Conservation (phyloP, 2,888 invertebrate species). For the Creontiades dilutus region DNA sequence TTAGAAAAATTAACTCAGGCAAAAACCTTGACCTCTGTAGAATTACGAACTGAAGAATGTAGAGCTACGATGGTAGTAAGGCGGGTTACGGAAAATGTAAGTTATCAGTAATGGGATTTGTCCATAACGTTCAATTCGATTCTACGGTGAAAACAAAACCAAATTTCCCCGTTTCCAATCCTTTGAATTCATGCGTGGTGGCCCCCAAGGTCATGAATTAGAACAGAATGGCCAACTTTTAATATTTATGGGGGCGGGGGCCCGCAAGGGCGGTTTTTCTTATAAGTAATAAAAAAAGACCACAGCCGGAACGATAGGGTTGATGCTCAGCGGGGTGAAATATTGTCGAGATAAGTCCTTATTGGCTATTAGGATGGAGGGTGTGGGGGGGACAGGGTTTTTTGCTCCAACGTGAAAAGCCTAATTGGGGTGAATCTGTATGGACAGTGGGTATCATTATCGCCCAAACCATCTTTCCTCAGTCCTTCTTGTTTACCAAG, state of each 20-base stretch:
- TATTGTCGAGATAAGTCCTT: constrained; percentile 71
- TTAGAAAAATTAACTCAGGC: too few relatives aligned
- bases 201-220: constrained; percentile 43
- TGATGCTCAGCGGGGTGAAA: constrained; percentile 62
- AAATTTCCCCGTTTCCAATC: not conserved
- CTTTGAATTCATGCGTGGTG: not conserved
- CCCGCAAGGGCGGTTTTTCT: constrained; percentile 36
- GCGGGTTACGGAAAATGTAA: too few relatives aligned
- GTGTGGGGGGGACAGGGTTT: constrained; percentile 50
- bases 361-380: constrained; percentile 64
- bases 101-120: too few relatives aligned
- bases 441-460: constrained; percentile 64
- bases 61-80: too few relatives aligned
- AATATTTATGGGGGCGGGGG: constrained; percentile 29
- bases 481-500: constrained; percentile 49
- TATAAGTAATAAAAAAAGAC: constrained; percentile 34
- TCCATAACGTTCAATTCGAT: too few relatives aligned
- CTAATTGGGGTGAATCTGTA: constrained; percentile 69
- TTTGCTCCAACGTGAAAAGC: constrained; percentile 64
- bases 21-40: too few relatives aligned
- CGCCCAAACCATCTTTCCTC: constrained; percentile 67
- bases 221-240: constrained; percentile 25
- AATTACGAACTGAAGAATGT: too few relatives aligned
- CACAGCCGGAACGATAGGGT: constrained; percentile 60
- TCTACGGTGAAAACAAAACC: not conserved